Conservation (phyloP, 2,888 invertebrate species). For the Himalopsyche kuldschensis region DNA sequence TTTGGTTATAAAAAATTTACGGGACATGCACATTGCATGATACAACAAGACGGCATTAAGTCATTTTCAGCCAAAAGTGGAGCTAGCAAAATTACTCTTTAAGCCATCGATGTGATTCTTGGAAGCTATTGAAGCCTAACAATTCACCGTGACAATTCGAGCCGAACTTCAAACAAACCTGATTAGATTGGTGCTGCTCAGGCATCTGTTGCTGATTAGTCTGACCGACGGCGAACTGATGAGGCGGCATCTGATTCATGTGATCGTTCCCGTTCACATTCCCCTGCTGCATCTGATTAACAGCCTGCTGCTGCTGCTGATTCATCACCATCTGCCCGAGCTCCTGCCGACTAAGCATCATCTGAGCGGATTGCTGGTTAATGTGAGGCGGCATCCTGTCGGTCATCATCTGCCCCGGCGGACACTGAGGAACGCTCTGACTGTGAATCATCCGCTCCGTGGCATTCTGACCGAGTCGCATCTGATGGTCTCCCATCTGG, state of each 20-base stretch:
- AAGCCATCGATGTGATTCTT: background rate
- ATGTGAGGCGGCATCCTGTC: constrained; percentile 11
- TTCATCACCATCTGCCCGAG: background rate
- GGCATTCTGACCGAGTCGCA: constrained; percentile 6
- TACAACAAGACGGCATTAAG: no score
- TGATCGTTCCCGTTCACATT: background rate
- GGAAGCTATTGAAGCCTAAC: no score
- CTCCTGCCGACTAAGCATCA: background rate
- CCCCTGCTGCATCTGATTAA: background rate
- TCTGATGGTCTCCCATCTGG: constrained; percentile 13
- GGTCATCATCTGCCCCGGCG: constrained; percentile 8
- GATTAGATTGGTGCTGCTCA: constrained; percentile 2
- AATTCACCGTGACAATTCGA: no score
- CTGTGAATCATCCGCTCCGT: constrained; percentile 5
- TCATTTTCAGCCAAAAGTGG: no score
- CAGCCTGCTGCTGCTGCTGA: background rate
- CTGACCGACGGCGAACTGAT: constrained; percentile 11
- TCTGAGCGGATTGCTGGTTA: background rate
- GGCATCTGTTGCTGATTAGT: constrained; percentile 3
- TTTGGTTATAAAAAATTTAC: no score
- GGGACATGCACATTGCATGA: no score
- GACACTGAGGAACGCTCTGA: constrained; percentile 6
- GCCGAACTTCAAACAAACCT: background rate
- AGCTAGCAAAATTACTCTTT: no score
- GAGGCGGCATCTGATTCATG: constrained; percentile 14